A percentile compares a stretch with the other conserved stretches of the same genome.
Conservation (phyloP, 2,113 vertebrate species). For the Oxygymnocypris stewartii region DNA sequence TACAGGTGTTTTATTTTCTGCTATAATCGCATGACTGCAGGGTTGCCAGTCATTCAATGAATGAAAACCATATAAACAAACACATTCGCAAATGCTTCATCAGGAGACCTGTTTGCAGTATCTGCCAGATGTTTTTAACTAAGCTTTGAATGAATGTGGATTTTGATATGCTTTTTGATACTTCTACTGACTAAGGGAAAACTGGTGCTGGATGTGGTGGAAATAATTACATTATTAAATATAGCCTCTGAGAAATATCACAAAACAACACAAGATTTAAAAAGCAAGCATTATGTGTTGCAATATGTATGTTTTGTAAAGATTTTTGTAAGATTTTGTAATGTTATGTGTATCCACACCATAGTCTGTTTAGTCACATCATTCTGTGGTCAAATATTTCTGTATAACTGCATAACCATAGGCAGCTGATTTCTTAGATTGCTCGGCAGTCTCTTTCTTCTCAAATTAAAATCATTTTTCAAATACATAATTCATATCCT, state of each 20-base stretch:
- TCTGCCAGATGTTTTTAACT: conserved; percentile 65
- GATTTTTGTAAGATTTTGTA: not conserved
- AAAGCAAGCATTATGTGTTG: not conserved
- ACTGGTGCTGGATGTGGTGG: conserved; percentile 27
- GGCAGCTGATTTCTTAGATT: not conserved
- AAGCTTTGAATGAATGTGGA: conserved; percentile 58
- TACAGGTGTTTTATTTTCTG: not conserved
- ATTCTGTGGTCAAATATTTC: not conserved
- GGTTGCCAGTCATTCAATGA: not conserved
- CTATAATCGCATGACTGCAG: not conserved
- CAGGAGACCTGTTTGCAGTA: conserved; percentile 31
- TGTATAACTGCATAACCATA: not conserved
- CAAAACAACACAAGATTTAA: not conserved
- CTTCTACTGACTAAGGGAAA: conserved; percentile 59
- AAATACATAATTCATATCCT: not conserved
- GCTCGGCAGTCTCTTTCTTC: not conserved
- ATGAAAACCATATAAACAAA: conserved; percentile 19
- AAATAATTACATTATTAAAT: conserved; percentile 46
- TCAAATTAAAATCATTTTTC: not conserved
- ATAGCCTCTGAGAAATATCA: conserved; percentile 5
- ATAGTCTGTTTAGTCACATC: not conserved
- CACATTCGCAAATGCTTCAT: conserved; percentile 14
- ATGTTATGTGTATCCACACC: not conserved
- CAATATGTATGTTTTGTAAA: not conserved
- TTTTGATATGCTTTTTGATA: conserved; percentile 55